phyloP scores from a whole-genome alignment of 2,888 invertebrate genomes.

The Venustoraphidia nigricollis region DNA sequence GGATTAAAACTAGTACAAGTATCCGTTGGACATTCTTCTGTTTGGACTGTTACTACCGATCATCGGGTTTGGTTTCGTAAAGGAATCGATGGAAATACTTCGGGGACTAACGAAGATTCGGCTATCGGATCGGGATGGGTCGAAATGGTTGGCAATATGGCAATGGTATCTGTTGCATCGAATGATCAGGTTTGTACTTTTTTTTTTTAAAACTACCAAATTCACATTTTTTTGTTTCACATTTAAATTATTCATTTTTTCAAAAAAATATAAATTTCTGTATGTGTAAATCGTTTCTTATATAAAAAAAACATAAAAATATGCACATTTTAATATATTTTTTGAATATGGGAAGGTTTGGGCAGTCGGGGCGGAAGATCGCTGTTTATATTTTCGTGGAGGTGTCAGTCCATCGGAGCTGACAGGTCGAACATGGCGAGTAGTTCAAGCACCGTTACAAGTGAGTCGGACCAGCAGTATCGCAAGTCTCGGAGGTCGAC shows the following conservation, averaged over 20 bases:
- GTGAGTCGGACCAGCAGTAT: constrained; percentile 69
- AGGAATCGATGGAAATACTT: constrained; percentile 49
- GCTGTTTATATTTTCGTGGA: constrained; percentile 63
- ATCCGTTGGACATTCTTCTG: constrained; percentile 64
- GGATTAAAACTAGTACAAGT: constrained; percentile 58
- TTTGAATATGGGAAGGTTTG: constrained; percentile 36
- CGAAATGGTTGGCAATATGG: constrained; percentile 77
- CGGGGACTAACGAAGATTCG: constrained; percentile 57
- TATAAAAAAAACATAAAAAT: too few relatives aligned
- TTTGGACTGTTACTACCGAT: constrained; percentile 70
- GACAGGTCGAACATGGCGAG: constrained; percentile 78
- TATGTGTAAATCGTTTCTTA: too few relatives aligned
- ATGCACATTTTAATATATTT: neutral
- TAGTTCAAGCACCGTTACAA: constrained; percentile 65
- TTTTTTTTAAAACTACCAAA: neutral
- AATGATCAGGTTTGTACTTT: constrained; percentile 54
- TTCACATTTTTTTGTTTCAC: neutral
- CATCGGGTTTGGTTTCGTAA: constrained; percentile 79
- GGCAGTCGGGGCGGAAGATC: constrained; percentile 71
- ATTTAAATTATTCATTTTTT: too few relatives aligned
- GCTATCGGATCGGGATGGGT: constrained; percentile 78
- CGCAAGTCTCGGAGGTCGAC: constrained; percentile 36
- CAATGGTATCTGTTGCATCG: constrained; percentile 65
- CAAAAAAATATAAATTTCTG: too few relatives aligned
- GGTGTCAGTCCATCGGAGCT: constrained; percentile 59